Evolutionary conservation across 2,888 invertebrate species (phyloP), one percentile per base, ranked within the genome.

Genomic region (Mythimna impura): DNA sequence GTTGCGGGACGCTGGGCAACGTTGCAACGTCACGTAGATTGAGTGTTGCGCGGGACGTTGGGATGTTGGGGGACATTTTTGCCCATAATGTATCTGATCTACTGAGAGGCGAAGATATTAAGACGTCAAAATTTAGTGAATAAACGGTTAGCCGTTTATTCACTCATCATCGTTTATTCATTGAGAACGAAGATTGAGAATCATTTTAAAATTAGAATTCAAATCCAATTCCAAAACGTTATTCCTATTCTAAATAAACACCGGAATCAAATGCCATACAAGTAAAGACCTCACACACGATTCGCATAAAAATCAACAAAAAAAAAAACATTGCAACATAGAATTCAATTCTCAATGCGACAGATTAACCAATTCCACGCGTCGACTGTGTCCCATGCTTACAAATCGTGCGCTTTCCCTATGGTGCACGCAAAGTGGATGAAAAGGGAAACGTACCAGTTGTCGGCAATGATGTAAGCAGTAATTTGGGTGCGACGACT

Each of bases 401-500:
- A 80, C 77, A 78, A 81, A 76, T 79, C 20, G 40, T 70, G 60
- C 67, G 61, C 71, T 80, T 78, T 74, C 80, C 70, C 76, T 74
- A 60, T 40, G 66, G 58, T 43, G 34, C 50, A 55, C 60, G 73
- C 68, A 72, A 71, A 81, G 67, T 75, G 47, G 66, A 70, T 65
- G 81, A 47, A 66, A 61, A 62, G 73, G 80, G 73, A 80, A 80
- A 83, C 76, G 71, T 66, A 80, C 68, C 43, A 66, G 71, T 80
- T 83, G 66, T 61, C 50, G 40, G 52, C 50, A 20, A n/a, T 81
- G 71, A 83, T 68, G 76, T 57, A 83, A 83, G 47, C 57, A 47
- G 76, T 80, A 81, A 80, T 80, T 73, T 70, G 83, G 69, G 66
- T 73, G 62, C 67, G 83, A 70, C 66, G 66, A 71, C 80, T 70